These are phyloP conservation scores for Neelides sp. DNA, from an alignment of 1,140 invertebrate genomes.

Conservation along the genomic window DNA sequence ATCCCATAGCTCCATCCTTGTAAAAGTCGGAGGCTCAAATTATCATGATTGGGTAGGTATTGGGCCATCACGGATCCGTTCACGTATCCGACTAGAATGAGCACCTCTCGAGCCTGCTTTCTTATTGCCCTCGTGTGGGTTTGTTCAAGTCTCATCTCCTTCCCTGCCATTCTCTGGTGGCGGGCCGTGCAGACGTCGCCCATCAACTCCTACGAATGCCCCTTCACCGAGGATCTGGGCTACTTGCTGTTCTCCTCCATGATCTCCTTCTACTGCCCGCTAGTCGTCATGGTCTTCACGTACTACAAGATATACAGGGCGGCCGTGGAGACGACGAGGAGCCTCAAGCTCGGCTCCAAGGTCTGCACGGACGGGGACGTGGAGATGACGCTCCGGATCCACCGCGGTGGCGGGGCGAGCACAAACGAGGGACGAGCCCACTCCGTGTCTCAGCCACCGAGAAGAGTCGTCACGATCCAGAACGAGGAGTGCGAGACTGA, in stretches of 20 bases:
- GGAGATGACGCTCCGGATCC: constrained; percentile 73
- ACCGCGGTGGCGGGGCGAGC: constrained; percentile 57
- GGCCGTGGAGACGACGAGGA: constrained; percentile 80
- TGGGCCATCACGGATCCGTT: constrained; percentile 97
- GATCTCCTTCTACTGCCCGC: constrained; percentile 92
- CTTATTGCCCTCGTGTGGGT: constrained; percentile 83
- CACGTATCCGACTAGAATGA: constrained; percentile 87
- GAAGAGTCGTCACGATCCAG: constrained; percentile 4
- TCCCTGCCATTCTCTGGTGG: constrained; percentile 93
- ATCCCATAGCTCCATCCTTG: too few relatives aligned
- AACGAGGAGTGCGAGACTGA: constrained; percentile 16
- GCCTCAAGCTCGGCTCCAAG: constrained; percentile 74
- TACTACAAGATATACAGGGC: constrained; percentile 90
- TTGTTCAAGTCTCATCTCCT: constrained; percentile 82
- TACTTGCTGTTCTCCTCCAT: constrained; percentile 89
- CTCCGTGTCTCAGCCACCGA: constrained; percentile 21
- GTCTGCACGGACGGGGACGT: constrained; percentile 48
- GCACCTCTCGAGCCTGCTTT: constrained; percentile 57
- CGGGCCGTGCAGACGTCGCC: constrained; percentile 59
- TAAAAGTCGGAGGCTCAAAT: not conserved
- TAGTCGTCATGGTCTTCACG: constrained; percentile 97
- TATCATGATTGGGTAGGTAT: constrained; percentile 43
- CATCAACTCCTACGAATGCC: constrained; percentile 65
- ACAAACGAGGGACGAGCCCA: not conserved
- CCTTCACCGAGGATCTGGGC: constrained; percentile 80